Base-by-base conservation (phyloP, 2,797 vertebrate genomes). In the Triplophysa yarkandensis region DNA sequence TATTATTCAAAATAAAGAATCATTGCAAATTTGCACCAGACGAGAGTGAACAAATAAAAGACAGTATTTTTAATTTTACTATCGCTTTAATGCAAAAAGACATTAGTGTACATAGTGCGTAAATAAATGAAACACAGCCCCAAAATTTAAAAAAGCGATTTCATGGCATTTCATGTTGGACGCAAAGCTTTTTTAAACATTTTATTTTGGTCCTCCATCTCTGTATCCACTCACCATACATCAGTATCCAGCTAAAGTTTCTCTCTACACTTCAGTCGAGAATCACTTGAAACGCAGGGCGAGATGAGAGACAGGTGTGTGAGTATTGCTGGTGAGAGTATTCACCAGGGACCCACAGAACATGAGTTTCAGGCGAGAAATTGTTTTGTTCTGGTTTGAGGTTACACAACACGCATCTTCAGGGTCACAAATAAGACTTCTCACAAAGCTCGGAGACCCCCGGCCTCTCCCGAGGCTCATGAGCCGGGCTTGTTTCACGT, bases 281-380 rank as follows among this genome's bases (percentile, higher is more conserved):
- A 62, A 62, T 43, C 58, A 71, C 69, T 71, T 71, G 30, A 71
- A 71, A 71, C 62, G 66, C 48, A 52, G 44, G 23, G 23, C 2
- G 43, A 63, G 58, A 71, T 71, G 36, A 71, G 58, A 63, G 69
- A 71, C 58, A 71, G 69, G 44, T 63, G 69, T 52, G 57, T 13
- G 43, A 32, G 68, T 70, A 60, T 70, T 46, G 68, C 30, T 16
- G 0, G 55, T 2, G 14, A 41, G 69, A 44, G 58, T 28, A 52
- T 63, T 52, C 58, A 16, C 69, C 58, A 41, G 69, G 21, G 69
- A 41, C 58, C 23, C 0, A 2, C 60, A n/a, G 58, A 63, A 63
- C 69, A 63, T 28, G 58, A 32, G 36, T 63, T 52, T 63, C 17
- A 41, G 32, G 32, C 32, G 58, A 63, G 32, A 63, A 63, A 41